Percentiles rank a stretch among this genome's conserved stretches.
Evolutionary conservation across 1,140 invertebrate species (phyloP).

Genomic region (Trichoplusia ni): DNA sequence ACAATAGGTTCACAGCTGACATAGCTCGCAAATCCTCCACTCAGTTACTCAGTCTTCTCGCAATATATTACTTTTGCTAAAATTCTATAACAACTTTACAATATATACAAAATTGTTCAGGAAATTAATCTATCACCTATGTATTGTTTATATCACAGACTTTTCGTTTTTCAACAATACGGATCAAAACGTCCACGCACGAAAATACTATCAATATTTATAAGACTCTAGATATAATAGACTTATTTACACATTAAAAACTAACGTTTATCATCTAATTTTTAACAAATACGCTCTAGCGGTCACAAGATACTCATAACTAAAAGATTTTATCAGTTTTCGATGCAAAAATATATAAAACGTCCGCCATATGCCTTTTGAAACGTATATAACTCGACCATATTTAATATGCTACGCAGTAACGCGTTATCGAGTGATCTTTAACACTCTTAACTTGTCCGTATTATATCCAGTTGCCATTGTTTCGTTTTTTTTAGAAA

Average conservation of each 20-base stretch:
- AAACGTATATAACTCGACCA: conserved; percentile 66
- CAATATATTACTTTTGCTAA: conserved; percentile 78
- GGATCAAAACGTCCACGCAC: conserved; percentile 81
- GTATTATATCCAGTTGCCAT: conserved; percentile 74
- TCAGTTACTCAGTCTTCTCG: conserved; percentile 78
- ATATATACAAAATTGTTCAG: conserved; percentile 79
- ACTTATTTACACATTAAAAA: conserved; percentile 81
- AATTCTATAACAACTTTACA: conserved; percentile 79
- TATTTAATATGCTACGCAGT: conserved; percentile 42
- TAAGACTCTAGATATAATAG: conserved; percentile 76
- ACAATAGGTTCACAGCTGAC: conserved; percentile 79
- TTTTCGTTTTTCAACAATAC: conserved; percentile 82
- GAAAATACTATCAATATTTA: conserved; percentile 80
- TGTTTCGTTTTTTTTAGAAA: conserved; percentile 55
- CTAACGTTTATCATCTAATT: conserved; percentile 79
- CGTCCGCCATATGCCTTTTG: conserved; percentile 82
- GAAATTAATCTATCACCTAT: conserved; percentile 79
- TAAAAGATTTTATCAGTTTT: conserved; percentile 82
- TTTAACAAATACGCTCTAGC: conserved; percentile 78
- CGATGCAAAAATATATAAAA: conserved; percentile 82
- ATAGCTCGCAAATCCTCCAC: conserved; percentile 74
- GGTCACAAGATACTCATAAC: conserved; percentile 81
- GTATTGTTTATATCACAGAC: conserved; percentile 83
- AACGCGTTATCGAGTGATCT: conserved; percentile 2
- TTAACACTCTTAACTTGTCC: conserved; percentile 44